Base-by-base conservation (phyloP, 2,113 vertebrate genomes). In the Osmerus mordax region DNA sequence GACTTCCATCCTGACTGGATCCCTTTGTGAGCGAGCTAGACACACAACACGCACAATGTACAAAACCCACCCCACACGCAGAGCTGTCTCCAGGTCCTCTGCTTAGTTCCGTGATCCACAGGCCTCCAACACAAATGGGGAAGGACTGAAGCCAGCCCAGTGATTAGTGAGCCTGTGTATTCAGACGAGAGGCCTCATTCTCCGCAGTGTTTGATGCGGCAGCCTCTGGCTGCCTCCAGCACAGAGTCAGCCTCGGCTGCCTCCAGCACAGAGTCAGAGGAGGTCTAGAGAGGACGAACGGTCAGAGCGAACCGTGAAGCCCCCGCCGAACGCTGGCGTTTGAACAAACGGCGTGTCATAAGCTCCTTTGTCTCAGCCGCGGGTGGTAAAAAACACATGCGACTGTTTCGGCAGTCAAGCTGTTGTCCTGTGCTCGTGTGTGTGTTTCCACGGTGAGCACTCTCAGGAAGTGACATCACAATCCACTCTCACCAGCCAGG, bases 271-370 rank as follows among this genome's bases (percentile, higher is more conserved):
- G 47, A 71, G 82, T 82, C 68, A 82, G 74, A 70, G 67, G 59
- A 70, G 61, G 52, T 70, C 78, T 82, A 64, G 80, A 84, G 82
- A 52, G 58, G 83, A 72, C 65, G 52, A 74, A 88, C 55, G 77
- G 83, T 81, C 81, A 74, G 72, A 80, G 73, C 73, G 65, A 77
- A 85, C 78, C 73, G 80, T 73, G 75, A 78, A 83, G 78, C 73
- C 71, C 79, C 80, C 11, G 61, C 72, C 68, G 66, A 76, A 79
- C 58, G 62, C 60, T 58, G 54, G 54, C 72, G 51, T 67, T 78
- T 71, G 71, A 79, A 63, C 74, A 76, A 77, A 84, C 76, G 21
- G 64, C 67, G 72, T 73, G 65, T 41, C 72, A 64, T 73, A 55
- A 78, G 75, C 77, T 79, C 82, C 78, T 75, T 84, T 77, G 75